Conservation (phyloP, 92 coral and sea anemone genomes). For the Plumapathes pennacea region DNA sequence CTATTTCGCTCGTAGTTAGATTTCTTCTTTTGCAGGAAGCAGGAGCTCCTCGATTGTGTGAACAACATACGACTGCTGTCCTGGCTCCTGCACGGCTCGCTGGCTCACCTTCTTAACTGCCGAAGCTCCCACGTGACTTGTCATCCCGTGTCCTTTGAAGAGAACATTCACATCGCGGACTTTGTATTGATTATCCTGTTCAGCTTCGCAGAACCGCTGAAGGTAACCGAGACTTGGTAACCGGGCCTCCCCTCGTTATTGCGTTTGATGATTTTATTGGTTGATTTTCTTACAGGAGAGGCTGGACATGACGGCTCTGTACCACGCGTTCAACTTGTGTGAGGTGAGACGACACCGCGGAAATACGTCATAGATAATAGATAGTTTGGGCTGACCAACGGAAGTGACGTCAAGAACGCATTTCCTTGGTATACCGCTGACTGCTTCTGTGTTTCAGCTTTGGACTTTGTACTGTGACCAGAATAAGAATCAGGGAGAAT, state of each 20-base stretch:
- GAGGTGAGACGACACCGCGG: conserved; percentile 64
- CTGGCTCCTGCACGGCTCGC: conserved; percentile 94
- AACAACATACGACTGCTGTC: conserved; percentile 90
- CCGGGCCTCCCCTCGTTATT: too few relatives aligned
- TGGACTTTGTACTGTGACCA: conserved; percentile 98
- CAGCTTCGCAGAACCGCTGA: conserved; percentile 91
- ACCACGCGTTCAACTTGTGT: conserved; percentile 90
- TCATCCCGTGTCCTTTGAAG: conserved; percentile 85
- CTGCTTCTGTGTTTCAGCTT: conserved; percentile 37
- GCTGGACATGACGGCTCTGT: conserved; percentile 83
- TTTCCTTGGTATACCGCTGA: not conserved
- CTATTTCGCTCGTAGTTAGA: not conserved
- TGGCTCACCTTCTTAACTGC: conserved; percentile 86
- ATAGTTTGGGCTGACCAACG: too few relatives aligned
- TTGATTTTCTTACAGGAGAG: conserved; percentile 68
- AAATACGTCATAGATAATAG: too few relatives aligned
- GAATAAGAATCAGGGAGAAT: conserved; percentile 81
- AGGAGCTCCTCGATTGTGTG: conserved; percentile 86
- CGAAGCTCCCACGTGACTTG: conserved; percentile 84
- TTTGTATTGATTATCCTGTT: conserved; percentile 86
- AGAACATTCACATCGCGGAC: conserved; percentile 94
- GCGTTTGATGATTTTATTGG: not conserved
- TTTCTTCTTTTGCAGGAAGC: conserved; percentile 36
- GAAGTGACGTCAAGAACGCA: too few relatives aligned
- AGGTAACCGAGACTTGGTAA: conserved; percentile 21